Conservation (phyloP, 2,113 vertebrate genomes). For the Origma solitaria region DNA sequence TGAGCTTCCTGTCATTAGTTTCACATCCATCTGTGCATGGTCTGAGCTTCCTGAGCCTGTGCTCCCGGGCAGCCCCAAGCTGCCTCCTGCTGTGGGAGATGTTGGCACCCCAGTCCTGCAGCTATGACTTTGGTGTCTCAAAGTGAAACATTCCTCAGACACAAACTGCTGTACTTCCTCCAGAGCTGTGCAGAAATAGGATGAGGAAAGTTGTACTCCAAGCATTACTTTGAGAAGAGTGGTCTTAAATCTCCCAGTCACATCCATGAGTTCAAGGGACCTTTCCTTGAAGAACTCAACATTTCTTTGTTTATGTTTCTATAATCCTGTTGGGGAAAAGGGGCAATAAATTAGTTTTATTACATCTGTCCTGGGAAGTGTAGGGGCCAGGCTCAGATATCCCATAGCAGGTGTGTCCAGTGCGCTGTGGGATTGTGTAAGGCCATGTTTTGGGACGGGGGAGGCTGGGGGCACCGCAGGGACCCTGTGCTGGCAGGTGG, state of each 20-base stretch:
- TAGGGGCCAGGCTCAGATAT: not conserved
- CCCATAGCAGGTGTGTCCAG: not conserved
- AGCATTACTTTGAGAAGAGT: not conserved
- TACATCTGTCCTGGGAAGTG: not conserved
- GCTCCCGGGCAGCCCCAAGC: constrained; percentile 34
- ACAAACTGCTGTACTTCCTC: not conserved
- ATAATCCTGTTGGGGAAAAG: not conserved
- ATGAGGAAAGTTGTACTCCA: not conserved
- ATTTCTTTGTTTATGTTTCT: constrained; percentile 26
- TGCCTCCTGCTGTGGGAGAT: not conserved
- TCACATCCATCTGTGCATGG: constrained; percentile 43
- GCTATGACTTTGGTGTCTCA: not conserved
- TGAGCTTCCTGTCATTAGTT: constrained; percentile 34
- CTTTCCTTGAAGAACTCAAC: not conserved
- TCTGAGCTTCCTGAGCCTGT: constrained; percentile 38
- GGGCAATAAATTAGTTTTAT: not conserved
- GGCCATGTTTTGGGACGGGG: not conserved
- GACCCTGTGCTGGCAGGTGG: not conserved
- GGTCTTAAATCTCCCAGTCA: not conserved
- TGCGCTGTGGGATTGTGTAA: not conserved
- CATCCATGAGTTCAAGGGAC: not conserved
- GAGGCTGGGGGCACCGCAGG: not conserved
- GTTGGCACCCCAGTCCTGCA: not conserved
- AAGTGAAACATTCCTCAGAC: not conserved
- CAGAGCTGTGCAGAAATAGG: not conserved